Percentiles rank a stretch among this genome's conserved stretches.
These are phyloP conservation scores for Enhydra lutris DNA, from an alignment of 2,113 vertebrate species.

Conservation along the genomic window DNA sequence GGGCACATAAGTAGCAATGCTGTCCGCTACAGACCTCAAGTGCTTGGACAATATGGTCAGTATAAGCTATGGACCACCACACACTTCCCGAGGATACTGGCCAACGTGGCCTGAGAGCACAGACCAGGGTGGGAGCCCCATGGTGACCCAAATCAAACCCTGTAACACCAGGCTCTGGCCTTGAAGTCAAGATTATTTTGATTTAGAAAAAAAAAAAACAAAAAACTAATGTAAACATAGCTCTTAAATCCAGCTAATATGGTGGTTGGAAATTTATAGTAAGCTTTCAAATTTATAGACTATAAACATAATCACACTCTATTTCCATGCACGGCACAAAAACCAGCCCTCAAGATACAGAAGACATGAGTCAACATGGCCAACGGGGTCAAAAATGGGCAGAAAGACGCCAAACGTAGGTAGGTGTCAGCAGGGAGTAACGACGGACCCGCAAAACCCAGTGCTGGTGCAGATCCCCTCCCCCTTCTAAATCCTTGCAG, in stretches of 20 bases:
- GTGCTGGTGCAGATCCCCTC: neutral
- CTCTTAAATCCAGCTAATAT: neutral
- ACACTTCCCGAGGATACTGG: neutral
- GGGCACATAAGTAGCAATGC: neutral
- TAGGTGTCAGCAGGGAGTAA: neutral
- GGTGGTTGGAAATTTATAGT: neutral
- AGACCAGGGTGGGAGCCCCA: neutral
- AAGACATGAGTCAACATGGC: neutral
- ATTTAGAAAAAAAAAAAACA: neutral
- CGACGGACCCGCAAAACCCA: neutral
- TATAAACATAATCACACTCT: neutral
- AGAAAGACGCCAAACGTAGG: neutral
- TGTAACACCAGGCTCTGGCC: neutral
- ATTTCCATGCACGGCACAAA: neutral
- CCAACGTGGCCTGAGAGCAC: neutral
- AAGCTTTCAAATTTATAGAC: neutral
- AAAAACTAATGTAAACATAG: neutral
- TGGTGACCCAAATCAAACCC: neutral
- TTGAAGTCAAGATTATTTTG: constrained; percentile 33
- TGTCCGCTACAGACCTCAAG: fast-evolving
- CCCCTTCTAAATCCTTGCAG: constrained; percentile 1
- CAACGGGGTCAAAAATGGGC: neutral
- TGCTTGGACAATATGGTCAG: neutral
- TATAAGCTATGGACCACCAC: neutral
- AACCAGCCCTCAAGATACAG: neutral